Percentiles rank a stretch among this genome's conserved stretches.
Conservation (phyloP, 2,113 vertebrate genomes). For the Eira barbara region DNA sequence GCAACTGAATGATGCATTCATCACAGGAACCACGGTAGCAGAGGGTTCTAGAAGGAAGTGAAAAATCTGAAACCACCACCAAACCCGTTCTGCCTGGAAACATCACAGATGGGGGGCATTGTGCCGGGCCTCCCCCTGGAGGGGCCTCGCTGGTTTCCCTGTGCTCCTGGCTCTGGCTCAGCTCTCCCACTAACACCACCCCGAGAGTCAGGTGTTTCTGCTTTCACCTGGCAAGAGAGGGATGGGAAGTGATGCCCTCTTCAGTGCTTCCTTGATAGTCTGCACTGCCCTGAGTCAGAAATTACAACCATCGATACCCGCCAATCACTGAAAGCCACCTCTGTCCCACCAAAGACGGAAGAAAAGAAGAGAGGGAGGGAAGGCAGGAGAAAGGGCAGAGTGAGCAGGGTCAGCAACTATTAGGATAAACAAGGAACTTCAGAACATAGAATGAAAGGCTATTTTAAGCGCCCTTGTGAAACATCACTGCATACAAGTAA, state of each 20-base stretch:
- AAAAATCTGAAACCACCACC: background rate
- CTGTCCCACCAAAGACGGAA: background rate
- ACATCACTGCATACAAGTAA: background rate
- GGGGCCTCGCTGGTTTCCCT: background rate
- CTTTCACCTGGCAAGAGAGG: background rate
- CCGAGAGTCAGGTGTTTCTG: background rate
- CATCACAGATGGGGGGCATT: accelerated
- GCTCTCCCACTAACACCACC: background rate
- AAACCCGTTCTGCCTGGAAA: background rate
- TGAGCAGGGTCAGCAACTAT: background rate
- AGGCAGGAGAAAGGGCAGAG: background rate
- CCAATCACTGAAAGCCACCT: background rate
- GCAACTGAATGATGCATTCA: background rate
- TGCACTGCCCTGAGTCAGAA: background rate
- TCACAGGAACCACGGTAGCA: background rate
- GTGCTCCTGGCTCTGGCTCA: background rate
- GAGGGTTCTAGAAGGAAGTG: background rate
- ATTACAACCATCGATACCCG: background rate
- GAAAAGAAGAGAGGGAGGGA: background rate
- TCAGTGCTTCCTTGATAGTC: background rate
- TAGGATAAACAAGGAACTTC: background rate
- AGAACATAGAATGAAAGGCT: background rate
- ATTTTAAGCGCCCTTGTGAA: background rate
- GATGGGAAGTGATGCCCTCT: accelerated
- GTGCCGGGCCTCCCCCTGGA: background rate